Evolutionary conservation across 1,140 invertebrate species (phyloP).

Genomic region (Teleogryllus occipitalis): DNA sequence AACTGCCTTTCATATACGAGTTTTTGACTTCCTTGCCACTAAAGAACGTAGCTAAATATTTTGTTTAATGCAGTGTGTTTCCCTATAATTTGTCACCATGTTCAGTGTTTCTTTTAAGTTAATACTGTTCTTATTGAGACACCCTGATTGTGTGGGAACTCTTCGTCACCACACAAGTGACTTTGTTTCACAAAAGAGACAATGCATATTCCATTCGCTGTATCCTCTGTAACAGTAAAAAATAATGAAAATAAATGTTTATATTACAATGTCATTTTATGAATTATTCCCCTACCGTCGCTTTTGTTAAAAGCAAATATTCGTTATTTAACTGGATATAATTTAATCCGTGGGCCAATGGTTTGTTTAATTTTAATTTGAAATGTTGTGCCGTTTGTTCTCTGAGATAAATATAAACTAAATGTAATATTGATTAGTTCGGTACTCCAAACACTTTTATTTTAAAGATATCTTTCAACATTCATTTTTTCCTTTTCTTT

Average conservation of each 20-base stretch:
- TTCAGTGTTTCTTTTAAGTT: not conserved
- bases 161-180: not conserved
- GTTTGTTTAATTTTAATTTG: too few species aligned
- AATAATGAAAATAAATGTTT: not conserved
- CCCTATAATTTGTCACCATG: not conserved
- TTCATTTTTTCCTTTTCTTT: too few species aligned
- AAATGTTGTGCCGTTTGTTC: too few species aligned
- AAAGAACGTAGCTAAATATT: not conserved
- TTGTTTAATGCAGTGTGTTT: not conserved
- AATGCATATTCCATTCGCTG: not conserved
- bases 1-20: not conserved
- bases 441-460: too few species aligned
- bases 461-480: too few species aligned
- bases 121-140: not conserved
- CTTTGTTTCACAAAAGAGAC: not conserved
- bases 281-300: not conserved
- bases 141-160: not conserved
- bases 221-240: conserved; percentile 5
- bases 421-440: too few species aligned
- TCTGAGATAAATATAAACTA: too few species aligned
- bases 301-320: too few species aligned
- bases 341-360: too few species aligned
- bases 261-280: not conserved
- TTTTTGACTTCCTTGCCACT: not conserved
- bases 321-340: too few species aligned